Evolutionary conservation across 2,113 vertebrate species (phyloP).

Genomic region (Forbesichthys papilliferus): DNA sequence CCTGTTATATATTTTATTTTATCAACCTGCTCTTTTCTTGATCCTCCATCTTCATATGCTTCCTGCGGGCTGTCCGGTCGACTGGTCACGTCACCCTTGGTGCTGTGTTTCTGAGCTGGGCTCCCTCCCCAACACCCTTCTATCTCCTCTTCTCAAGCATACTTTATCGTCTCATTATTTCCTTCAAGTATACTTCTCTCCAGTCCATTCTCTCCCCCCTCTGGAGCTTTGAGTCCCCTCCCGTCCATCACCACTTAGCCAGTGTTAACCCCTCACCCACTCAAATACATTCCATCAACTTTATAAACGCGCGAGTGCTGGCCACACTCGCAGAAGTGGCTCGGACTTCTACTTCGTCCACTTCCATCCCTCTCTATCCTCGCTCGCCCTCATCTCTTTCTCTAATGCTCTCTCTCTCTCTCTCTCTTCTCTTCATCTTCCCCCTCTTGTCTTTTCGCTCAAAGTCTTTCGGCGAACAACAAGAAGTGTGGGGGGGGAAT

Average conservation of each 20-base stretch:
- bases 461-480: conserved; percentile 54
- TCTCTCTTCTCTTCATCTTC: conserved; percentile 4
- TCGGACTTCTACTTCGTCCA: conserved; percentile 1
- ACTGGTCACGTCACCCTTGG: background rate
- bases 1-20: background rate
- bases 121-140: background rate
- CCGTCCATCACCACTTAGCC: conserved; percentile 2
- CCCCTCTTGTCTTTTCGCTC: conserved; percentile 37
- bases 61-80: background rate
- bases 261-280: conserved; percentile 57
- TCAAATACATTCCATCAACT: conserved; percentile 48
- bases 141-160: conserved; percentile 24
- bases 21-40: background rate
- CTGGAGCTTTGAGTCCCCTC: conserved; percentile 47
- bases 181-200: conserved; percentile 48
- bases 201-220: conserved; percentile 41
- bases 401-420: background rate
- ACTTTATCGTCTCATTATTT: conserved; percentile 61
- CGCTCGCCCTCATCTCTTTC: conserved; percentile 14
- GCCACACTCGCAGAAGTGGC: conserved; percentile 27
- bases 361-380: conserved; percentile 4
- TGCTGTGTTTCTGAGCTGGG: conserved; percentile 25
- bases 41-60: background rate
- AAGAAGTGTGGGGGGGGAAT: conserved; percentile 72
- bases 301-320: conserved; percentile 55